Evolutionary conservation across 64 coral and sea anemone genomes (phyloP).

Genomic region (Montipora efflorescens): DNA sequence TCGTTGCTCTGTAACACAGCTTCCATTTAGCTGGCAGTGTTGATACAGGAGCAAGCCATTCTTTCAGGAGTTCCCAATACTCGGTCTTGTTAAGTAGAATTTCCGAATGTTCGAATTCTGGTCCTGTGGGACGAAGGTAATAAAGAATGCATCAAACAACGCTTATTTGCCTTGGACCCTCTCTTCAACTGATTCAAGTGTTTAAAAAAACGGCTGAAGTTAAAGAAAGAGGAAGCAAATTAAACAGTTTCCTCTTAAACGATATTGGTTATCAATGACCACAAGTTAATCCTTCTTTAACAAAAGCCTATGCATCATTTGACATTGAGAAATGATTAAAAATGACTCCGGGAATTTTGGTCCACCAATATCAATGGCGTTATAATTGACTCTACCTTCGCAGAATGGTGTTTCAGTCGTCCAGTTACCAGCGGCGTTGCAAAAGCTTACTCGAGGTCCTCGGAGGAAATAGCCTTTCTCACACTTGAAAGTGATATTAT

Average conservation of each 20-base stretch:
- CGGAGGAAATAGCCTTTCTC: slow-evolving; percentile 64
- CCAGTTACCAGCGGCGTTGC: slow-evolving; percentile 71
- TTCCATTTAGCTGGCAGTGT: slow-evolving; percentile 77
- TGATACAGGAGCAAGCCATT: slow-evolving; percentile 75
- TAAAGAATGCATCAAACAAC: background rate
- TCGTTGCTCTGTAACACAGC: slow-evolving; percentile 60
- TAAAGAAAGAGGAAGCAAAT: too few species aligned
- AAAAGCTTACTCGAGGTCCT: slow-evolving; percentile 36
- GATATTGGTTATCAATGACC: too few species aligned
- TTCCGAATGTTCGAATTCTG: slow-evolving; percentile 49
- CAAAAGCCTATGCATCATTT: too few species aligned
- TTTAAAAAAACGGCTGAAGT: too few species aligned
- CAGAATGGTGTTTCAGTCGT: slow-evolving; percentile 63
- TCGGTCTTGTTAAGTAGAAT: slow-evolving; percentile 71
- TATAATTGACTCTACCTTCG: slow-evolving; percentile 21
- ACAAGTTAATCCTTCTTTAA: too few species aligned
- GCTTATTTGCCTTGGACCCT: too few species aligned
- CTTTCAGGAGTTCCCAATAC: slow-evolving; percentile 72
- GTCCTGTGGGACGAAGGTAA: background rate
- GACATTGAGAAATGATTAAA: too few species aligned
- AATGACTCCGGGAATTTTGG: too few species aligned
- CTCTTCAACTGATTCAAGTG: too few species aligned
- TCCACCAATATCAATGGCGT: too few species aligned
- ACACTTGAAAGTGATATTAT: slow-evolving; percentile 73
- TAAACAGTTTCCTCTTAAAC: too few species aligned